Conservation (phyloP, 2,888 invertebrate species). For the Asteroscopus sphinx region DNA sequence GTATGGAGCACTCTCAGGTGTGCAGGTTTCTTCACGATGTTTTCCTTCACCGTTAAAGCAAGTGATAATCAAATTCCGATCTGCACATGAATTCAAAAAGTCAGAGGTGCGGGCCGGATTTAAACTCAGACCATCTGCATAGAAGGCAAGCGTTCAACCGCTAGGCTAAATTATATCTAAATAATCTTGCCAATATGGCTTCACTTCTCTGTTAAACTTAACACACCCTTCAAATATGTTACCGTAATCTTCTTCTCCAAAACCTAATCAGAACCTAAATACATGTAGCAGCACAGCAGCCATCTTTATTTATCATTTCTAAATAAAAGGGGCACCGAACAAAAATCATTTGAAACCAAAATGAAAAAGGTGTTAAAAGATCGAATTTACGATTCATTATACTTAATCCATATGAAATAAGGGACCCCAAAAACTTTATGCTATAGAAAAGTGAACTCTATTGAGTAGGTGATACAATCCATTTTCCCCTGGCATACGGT, state of each 20-base stretch:
- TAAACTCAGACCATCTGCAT: too few relatives aligned
- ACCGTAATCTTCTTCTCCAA: conserved; percentile 24
- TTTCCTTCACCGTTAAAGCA: too few relatives aligned
- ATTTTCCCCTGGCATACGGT: conserved; percentile 13
- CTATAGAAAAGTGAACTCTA: conserved; percentile 55
- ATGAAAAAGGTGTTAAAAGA: conserved; percentile 90
- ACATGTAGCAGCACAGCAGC: conserved; percentile 76
- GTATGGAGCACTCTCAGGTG: too few relatives aligned
- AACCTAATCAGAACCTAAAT: conserved; percentile 68
- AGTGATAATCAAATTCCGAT: too few relatives aligned
- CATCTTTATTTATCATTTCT: conserved; percentile 79
- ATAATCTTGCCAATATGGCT: neutral
- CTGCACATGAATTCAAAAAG: too few relatives aligned
- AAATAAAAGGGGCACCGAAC: conserved; percentile 61
- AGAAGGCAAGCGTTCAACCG: too few relatives aligned
- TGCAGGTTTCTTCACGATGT: too few relatives aligned
- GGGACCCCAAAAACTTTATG: conserved; percentile 61
- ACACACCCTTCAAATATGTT: neutral
- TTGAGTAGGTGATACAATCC: neutral
- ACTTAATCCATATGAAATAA: conserved; percentile 86
- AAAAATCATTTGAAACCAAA: conserved; percentile 85
- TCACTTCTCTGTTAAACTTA: too few relatives aligned
- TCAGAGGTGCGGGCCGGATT: too few relatives aligned
- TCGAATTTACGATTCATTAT: conserved; percentile 90
- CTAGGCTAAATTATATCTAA: neutral